These are phyloP conservation scores for Dryomyza anilis DNA, from an alignment of 2,888 invertebrate genomes.

Conservation along the genomic window DNA sequence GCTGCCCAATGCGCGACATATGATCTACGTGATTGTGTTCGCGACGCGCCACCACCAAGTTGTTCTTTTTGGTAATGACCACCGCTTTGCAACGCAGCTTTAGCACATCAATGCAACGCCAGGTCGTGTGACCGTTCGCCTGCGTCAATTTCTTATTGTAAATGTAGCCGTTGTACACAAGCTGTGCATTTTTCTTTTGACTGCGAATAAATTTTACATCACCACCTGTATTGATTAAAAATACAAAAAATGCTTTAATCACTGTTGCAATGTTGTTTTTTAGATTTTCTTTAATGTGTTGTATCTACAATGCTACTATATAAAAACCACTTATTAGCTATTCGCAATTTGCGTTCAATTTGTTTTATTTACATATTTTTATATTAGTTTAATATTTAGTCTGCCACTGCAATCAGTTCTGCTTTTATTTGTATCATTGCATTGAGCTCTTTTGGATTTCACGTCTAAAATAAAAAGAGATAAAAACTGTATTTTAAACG, in stretches of 20 bases:
- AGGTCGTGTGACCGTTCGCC: slow-evolving; percentile 61
- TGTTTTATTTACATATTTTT: too few relatives aligned
- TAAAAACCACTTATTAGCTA: too few relatives aligned
- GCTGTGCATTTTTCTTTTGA: slow-evolving; percentile 62
- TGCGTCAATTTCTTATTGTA: slow-evolving; percentile 62
- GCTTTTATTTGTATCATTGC: too few relatives aligned
- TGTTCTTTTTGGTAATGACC: slow-evolving; percentile 57
- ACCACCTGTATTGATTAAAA: slow-evolving; percentile 31
- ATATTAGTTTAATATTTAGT: too few relatives aligned
- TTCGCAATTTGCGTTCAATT: too few relatives aligned
- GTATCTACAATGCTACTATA: too few relatives aligned
- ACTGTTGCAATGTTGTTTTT: too few relatives aligned
- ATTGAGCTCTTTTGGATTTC: too few relatives aligned
- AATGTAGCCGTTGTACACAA: slow-evolving; percentile 59
- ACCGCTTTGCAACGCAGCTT: slow-evolving; percentile 61
- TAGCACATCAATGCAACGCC: slow-evolving; percentile 60
- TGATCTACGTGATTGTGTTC: slow-evolving; percentile 57
- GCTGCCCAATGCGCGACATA: slow-evolving; percentile 53
- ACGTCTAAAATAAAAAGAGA: too few relatives aligned
- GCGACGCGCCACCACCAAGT: slow-evolving; percentile 52
- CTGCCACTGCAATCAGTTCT: too few relatives aligned
- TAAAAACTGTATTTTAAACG: too few relatives aligned
- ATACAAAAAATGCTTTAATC: neutral
- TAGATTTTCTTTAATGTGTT: too few relatives aligned
- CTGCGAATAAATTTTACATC: slow-evolving; percentile 60